Conservation (phyloP, 2,888 invertebrate species). For the Empis stercorea region DNA sequence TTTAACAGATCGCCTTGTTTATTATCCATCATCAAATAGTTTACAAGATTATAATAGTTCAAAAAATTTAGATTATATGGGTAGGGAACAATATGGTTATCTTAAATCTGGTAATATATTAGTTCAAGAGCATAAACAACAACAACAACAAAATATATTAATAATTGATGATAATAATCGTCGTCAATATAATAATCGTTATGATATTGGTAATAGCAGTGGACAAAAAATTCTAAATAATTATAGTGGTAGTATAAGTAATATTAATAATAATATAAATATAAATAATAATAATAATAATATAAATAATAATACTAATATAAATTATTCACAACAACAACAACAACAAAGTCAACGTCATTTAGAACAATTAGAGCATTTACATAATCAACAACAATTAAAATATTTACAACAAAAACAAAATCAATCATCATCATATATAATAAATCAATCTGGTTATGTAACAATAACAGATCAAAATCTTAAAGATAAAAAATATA, state of each 20-base stretch:
- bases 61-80: constrained; percentile 28
- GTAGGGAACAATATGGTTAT: constrained; percentile 8
- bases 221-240: neutral
- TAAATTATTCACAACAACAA: constrained; percentile 4
- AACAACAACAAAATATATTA: constrained; percentile 3
- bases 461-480: constrained; percentile 19
- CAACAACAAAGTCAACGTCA: constrained; percentile 9
- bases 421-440: constrained; percentile 13
- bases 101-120: constrained; percentile 1
- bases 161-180: neutral
- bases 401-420: constrained; percentile 9
- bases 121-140: neutral
- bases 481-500: constrained; percentile 28
- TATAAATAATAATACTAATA: neutral
- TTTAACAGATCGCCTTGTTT: constrained; percentile 67
- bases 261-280: neutral
- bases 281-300: neutral
- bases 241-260: neutral
- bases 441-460: constrained; percentile 15
- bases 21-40: constrained; percentile 53
- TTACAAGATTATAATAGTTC: constrained; percentile 33
- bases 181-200: neutral
- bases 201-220: neutral
- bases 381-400: constrained; percentile 11
- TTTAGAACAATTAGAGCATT: constrained; percentile 9